Conservation (phyloP, 2,888 invertebrate genomes). For the Dorcus parallelipipedus region DNA sequence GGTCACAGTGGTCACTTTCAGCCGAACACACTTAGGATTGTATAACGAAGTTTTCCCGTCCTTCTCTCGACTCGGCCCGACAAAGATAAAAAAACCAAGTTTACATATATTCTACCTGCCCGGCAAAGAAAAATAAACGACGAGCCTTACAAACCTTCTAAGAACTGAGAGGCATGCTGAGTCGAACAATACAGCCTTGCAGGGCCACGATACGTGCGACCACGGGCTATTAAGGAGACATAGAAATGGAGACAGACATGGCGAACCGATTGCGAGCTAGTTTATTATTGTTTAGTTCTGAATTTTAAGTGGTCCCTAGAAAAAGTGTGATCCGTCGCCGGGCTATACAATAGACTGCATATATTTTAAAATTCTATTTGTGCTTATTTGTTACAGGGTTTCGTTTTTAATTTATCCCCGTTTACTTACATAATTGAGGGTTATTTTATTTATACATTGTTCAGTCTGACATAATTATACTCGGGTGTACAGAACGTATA, state of each 20-base stretch:
- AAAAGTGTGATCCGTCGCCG: conserved; percentile 4
- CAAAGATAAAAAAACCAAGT: background rate
- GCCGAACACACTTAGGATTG: conserved; percentile 5
- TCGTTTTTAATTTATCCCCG: no score
- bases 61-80: background rate
- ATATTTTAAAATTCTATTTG: background rate
- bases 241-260: conserved; percentile 16
- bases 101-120: conserved; percentile 14
- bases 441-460: no score
- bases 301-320: conserved; percentile 17
- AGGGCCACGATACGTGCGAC: conserved; percentile 20
- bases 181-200: conserved; percentile 32
- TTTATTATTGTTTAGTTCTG: conserved; percentile 20
- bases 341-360: conserved; percentile 8
- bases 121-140: conserved; percentile 13
- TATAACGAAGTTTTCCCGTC: no score
- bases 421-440: no score
- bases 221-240: conserved; percentile 17
- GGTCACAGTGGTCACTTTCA: conserved; percentile 2
- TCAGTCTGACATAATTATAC: no score
- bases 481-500: no score
- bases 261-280: conserved; percentile 11
- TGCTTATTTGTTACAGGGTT: no score
- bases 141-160: conserved; percentile 17
- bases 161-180: conserved; percentile 27